Percentiles rank a stretch among this genome's conserved stretches.
Evolutionary conservation across 2,797 vertebrate genomes (phyloP).

Genomic region (Odontamblyopus lacepedii): DNA sequence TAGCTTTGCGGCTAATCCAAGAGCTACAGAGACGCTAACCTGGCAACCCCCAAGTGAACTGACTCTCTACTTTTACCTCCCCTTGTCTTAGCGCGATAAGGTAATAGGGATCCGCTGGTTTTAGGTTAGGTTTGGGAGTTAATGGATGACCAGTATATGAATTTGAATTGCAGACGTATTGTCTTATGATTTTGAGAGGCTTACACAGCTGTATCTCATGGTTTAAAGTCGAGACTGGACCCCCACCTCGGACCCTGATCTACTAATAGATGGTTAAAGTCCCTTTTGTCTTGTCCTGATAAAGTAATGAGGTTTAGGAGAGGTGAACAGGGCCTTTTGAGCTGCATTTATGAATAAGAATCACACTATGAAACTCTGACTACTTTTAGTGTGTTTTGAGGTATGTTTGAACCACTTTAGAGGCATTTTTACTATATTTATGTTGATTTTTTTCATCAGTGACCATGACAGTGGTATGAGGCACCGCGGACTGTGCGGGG

Average conservation of each 20-base stretch:
- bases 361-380: constrained; percentile 18
- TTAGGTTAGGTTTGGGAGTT: constrained; percentile 55
- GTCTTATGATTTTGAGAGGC: constrained; percentile 68
- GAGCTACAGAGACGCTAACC: constrained; percentile 65
- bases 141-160: constrained; percentile 63
- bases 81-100: constrained; percentile 67
- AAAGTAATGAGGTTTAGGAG: constrained; percentile 71
- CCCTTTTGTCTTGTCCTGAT: constrained; percentile 76
- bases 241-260: constrained; percentile 51
- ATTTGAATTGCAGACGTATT: constrained; percentile 57
- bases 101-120: constrained; percentile 63
- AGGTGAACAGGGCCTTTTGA: constrained; percentile 57
- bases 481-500: too few species aligned
- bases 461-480: too few species aligned
- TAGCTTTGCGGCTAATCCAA: constrained; percentile 68
- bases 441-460: too few species aligned
- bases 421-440: too few species aligned
- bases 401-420: too few species aligned
- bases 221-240: constrained; percentile 58
- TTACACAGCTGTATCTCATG: constrained; percentile 58
- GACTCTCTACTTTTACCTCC: constrained; percentile 50
- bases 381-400: background rate
- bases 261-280: constrained; percentile 52
- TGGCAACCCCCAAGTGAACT: constrained; percentile 55
- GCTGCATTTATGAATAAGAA: constrained; percentile 64